Evolutionary conservation across 35 echinoderm and acorn worm genomes (phyloP), one percentile per base, ranked within the genome.

Genomic region (Lytechinus pictus): DNA sequence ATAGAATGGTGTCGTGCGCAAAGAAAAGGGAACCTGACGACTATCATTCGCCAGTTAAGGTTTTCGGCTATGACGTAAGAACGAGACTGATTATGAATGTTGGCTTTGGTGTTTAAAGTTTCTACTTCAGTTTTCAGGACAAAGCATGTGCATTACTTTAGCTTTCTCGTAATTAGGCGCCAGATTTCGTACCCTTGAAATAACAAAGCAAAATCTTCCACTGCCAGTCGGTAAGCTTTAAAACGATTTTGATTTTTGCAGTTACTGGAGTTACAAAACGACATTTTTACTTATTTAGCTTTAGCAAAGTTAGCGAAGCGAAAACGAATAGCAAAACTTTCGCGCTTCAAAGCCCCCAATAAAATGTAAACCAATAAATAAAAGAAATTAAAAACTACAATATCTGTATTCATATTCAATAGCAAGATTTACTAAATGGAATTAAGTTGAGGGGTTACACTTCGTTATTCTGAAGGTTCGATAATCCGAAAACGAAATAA

Each of bases 131-230:
- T 79, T 44, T 44, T 79, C 66, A 24, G 19, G 66, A 19, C 66
- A 79, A 19, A 79, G 66, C 66, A 5, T 16, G n/a, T 79, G 4
- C 66, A 24, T 24, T 24, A 24, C 4, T 79, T 79, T 16, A 24
- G 19, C n/a, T 79, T 79, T 79, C 66, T 79, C 66, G 19, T 79
- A 79, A 79, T 79, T 79, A 79, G 66, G n/a, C 66, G 66, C 66
- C 66, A 79, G 66, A 24, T 14, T n/a, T 24, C 16, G 19, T 79
- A 79, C 19, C 66, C 19, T 79, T 79, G 66, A 24, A n/a, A 79
- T 24, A 79, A 79, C 21, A 79, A 79, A 3, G 6, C 6, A 14
- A 24, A 24, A 79, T 79, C 21, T n/a, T 24, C 19, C 66, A 79
- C 16, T 44, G 33, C 33, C 33, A 44, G 33, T 44, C 33, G 33